These are phyloP conservation scores for Pachypsylla venusta DNA, from an alignment of 1,140 invertebrate species.

Conservation along the genomic window DNA sequence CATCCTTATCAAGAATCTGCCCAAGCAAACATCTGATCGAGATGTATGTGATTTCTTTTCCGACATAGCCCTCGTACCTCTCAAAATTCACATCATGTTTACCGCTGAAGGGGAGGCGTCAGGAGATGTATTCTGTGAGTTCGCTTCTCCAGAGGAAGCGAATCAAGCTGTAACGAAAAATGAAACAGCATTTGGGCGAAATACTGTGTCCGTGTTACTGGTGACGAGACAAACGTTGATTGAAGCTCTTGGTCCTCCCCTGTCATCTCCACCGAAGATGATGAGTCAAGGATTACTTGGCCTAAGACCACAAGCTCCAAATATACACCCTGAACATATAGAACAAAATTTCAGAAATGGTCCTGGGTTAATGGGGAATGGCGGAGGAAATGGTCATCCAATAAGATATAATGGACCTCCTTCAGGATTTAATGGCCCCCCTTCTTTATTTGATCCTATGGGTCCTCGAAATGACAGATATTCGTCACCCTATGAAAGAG, in stretches of 20 bases:
- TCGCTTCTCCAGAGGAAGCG: conserved; percentile 49
- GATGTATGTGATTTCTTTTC: conserved; percentile 68
- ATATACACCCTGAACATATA: not conserved
- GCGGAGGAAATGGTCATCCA: not conserved
- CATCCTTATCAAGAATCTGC: conserved; percentile 57
- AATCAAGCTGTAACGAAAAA: conserved; percentile 50
- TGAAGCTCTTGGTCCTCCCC: conserved; percentile 23
- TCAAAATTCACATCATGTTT: conserved; percentile 59
- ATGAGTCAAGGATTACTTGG: not conserved
- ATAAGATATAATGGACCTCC: not conserved
- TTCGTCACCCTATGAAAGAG: too few relatives aligned
- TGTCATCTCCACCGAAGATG: not conserved
- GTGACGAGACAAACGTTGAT: conserved; percentile 46
- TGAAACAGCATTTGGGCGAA: conserved; percentile 44
- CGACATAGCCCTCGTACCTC: conserved; percentile 54
- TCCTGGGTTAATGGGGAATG: not conserved
- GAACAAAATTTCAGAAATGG: not conserved
- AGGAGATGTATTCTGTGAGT: conserved; percentile 77
- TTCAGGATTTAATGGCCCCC: not conserved
- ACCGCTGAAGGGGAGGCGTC: conserved; percentile 48
- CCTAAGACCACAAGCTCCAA: not conserved
- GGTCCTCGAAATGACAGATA: too few relatives aligned
- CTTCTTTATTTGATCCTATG: not conserved
- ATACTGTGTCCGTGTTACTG: conserved; percentile 45
- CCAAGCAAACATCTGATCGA: conserved; percentile 50